A percentile compares a stretch with the other conserved stretches of the same genome.
phyloP scores from a whole-genome alignment of 2,888 invertebrate species.

The Cephonodes hylas region DNA sequence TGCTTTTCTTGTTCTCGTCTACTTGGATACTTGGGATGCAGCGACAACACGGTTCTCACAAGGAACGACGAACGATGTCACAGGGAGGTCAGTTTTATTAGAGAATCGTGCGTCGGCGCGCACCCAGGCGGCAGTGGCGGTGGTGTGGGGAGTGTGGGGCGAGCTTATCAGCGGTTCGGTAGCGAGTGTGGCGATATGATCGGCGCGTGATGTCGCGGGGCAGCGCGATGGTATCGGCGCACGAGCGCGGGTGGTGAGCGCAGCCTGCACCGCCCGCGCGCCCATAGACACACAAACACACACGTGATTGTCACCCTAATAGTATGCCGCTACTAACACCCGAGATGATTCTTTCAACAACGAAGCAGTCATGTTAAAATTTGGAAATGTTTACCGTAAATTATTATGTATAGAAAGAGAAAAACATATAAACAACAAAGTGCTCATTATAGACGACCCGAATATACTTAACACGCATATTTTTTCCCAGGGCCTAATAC shows the following conservation, averaged over 20 bases:
- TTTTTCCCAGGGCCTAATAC: too few species aligned
- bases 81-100: constrained; percentile 54
- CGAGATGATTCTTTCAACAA: neutral
- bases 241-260: constrained; percentile 25
- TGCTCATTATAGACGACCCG: neutral
- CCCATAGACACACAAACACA: neutral
- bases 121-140: constrained; percentile 29
- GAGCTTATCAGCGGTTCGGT: constrained; percentile 49
- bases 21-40: neutral
- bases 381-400: too few species aligned
- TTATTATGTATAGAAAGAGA: too few species aligned
- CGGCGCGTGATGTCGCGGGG: constrained; percentile 70
- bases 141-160: constrained; percentile 11
- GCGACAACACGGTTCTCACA: constrained; percentile 7
- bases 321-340: neutral
- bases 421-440: neutral
- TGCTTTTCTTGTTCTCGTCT: too few species aligned
- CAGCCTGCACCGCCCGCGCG: constrained; percentile 15
- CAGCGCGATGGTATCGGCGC: constrained; percentile 60
- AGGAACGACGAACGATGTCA: constrained; percentile 10
- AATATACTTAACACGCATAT: too few species aligned
- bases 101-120: constrained; percentile 61
- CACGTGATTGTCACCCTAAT: constrained; percentile 5
- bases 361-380: too few species aligned
- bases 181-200: constrained; percentile 58